phyloP scores from a whole-genome alignment of 2,888 invertebrate genomes.

The Deroplatys truncata region DNA sequence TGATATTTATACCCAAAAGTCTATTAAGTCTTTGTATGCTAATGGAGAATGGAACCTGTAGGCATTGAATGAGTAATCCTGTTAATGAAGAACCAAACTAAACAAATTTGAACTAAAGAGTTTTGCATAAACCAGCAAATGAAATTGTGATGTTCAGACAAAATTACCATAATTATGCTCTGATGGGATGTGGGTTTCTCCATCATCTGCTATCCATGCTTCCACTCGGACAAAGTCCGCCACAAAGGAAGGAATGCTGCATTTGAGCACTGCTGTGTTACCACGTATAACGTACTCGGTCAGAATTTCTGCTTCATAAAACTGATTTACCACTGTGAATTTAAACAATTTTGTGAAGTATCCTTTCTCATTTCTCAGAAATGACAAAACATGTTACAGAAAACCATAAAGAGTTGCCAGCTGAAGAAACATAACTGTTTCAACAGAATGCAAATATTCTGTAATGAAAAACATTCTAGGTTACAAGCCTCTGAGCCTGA shows the following conservation, averaged over 20 bases:
- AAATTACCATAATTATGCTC: slow-evolving; percentile 28
- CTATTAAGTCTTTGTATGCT: neutral
- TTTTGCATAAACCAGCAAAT: neutral
- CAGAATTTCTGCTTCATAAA: slow-evolving; percentile 67
- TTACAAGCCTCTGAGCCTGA: neutral
- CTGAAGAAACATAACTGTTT: neutral
- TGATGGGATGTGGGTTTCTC: slow-evolving; percentile 25
- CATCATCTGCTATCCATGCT: slow-evolving; percentile 56
- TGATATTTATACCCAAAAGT: neutral
- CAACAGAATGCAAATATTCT: neutral
- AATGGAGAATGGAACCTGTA: neutral
- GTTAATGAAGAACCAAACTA: neutral
- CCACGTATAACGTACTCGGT: slow-evolving; percentile 71
- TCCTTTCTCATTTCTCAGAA: too few relatives aligned
- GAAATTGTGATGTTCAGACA: neutral
- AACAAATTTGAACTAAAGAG: neutral
- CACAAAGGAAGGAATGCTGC: slow-evolving; percentile 70
- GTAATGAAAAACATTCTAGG: neutral
- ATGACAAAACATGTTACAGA: neutral
- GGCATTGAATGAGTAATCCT: neutral
- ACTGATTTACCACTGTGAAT: slow-evolving; percentile 64
- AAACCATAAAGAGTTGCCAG: neutral
- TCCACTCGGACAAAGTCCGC: slow-evolving; percentile 68
- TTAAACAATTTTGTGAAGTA: neutral
- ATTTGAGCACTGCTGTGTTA: slow-evolving; percentile 67